phyloP scores from a whole-genome alignment of 2,113 vertebrate species.

The Sarotherodon lohbergeri region DNA sequence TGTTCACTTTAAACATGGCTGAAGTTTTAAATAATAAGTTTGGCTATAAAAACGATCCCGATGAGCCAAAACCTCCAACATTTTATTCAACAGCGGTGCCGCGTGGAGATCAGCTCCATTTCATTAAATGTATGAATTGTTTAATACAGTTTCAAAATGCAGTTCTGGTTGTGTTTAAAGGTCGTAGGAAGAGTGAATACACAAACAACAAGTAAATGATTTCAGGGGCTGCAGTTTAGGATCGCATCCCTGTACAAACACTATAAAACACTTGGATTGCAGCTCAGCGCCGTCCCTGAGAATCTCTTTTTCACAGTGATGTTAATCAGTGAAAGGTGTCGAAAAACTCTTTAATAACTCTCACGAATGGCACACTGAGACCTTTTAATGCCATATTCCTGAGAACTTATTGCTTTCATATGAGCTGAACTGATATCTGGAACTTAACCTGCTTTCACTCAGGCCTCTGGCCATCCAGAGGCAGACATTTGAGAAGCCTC shows the following conservation, averaged over 20 bases:
- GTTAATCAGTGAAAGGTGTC: neutral
- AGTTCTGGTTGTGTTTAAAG: neutral
- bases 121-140: neutral
- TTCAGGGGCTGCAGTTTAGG: neutral
- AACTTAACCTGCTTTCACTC: neutral
- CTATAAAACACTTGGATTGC: rapidly evolving
- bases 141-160: neutral
- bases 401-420: neutral
- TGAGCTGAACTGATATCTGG: neutral
- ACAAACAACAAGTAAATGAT: neutral
- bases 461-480: rapidly evolving
- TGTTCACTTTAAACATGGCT: neutral
- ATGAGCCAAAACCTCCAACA: neutral
- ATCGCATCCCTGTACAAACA: neutral
- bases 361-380: rapidly evolving
- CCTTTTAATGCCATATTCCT: neutral
- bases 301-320: neutral
- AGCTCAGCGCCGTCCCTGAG: neutral
- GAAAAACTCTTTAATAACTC: neutral
- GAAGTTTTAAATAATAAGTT: neutral
- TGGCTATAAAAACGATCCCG: neutral
- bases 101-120: neutral
- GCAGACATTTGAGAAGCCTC: neutral
- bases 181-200: neutral
- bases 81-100: neutral